Conservation (phyloP, 2,113 vertebrate species). For the Typhlomys cinereus region DNA sequence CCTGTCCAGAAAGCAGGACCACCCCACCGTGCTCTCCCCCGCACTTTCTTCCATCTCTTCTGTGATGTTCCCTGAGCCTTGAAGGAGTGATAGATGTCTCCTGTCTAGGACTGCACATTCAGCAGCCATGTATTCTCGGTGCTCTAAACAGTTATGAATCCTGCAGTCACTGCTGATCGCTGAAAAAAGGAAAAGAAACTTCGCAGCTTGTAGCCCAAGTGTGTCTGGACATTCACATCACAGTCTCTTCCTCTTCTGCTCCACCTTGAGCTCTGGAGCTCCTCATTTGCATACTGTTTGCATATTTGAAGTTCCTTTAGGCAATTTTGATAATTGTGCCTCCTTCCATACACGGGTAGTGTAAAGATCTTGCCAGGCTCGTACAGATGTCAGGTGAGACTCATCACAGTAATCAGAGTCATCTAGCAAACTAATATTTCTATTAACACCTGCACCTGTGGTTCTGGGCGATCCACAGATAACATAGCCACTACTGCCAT, state of each 20-base stretch:
- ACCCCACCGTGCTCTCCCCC: too few relatives aligned
- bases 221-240: too few relatives aligned
- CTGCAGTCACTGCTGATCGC: too few relatives aligned
- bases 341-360: neutral
- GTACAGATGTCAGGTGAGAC: neutral
- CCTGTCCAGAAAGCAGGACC: too few relatives aligned
- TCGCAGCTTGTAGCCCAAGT: too few relatives aligned
- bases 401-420: neutral
- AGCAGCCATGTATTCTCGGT: too few relatives aligned
- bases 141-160: too few relatives aligned
- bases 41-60: too few relatives aligned
- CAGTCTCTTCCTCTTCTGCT: neutral
- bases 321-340: constrained; percentile 29
- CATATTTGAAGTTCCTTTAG: constrained; percentile 38
- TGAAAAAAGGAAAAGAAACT: too few relatives aligned
- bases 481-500: neutral
- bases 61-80: too few relatives aligned
- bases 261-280: neutral
- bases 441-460: neutral
- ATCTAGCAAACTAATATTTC: neutral
- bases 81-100: too few relatives aligned
- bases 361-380: neutral
- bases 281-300: constrained; percentile 28
- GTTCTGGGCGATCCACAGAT: neutral
- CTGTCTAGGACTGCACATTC: too few relatives aligned